A percentile compares a stretch with the other conserved stretches of the same genome.
phyloP scores from a whole-genome alignment of 2,888 invertebrate genomes.

The Dione juno region DNA sequence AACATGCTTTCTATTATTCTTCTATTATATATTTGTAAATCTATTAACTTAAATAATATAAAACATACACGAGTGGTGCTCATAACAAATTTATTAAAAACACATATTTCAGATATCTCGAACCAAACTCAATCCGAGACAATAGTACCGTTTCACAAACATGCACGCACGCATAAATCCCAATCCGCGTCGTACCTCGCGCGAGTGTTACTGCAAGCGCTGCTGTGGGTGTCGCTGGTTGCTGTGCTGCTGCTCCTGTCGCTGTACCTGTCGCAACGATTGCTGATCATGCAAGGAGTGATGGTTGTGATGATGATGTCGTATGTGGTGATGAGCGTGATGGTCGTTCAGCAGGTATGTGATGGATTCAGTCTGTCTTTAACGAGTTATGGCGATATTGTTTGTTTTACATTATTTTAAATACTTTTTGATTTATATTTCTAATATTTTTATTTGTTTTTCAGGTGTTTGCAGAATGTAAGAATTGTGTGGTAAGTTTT shows the following conservation, averaged over 20 bases:
- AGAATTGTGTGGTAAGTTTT: slow-evolving; percentile 68
- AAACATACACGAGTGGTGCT: too few relatives aligned
- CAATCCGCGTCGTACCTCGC: slow-evolving; percentile 49
- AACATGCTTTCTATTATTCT: too few relatives aligned
- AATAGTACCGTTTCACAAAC: slow-evolving; percentile 46
- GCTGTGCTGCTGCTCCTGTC: slow-evolving; percentile 58
- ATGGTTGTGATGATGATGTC: slow-evolving; percentile 12
- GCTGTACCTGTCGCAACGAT: slow-evolving; percentile 52
- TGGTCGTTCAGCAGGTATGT: slow-evolving; percentile 18
- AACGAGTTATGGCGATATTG: too few relatives aligned
- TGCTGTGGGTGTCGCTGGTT: slow-evolving; percentile 57
- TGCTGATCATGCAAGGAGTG: slow-evolving; percentile 25
- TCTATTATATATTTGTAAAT: too few relatives aligned
- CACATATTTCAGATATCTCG: slow-evolving; percentile 9
- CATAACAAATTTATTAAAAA: too few relatives aligned
- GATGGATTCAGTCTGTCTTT: too few relatives aligned
- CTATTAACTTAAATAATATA: too few relatives aligned
- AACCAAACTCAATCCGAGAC: not conserved
- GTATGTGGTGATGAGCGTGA: not conserved
- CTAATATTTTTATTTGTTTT: not conserved
- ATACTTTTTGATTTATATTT: not conserved
- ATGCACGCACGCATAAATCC: slow-evolving; percentile 60
- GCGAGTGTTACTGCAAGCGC: slow-evolving; percentile 59
- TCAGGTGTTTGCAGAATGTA: slow-evolving; percentile 66
- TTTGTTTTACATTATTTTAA: too few relatives aligned